A percentile compares a stretch with the other conserved stretches of the same genome.
Evolutionary conservation across 2,113 vertebrate species (phyloP).

Genomic region (Aleadryas rufinucha): DNA sequence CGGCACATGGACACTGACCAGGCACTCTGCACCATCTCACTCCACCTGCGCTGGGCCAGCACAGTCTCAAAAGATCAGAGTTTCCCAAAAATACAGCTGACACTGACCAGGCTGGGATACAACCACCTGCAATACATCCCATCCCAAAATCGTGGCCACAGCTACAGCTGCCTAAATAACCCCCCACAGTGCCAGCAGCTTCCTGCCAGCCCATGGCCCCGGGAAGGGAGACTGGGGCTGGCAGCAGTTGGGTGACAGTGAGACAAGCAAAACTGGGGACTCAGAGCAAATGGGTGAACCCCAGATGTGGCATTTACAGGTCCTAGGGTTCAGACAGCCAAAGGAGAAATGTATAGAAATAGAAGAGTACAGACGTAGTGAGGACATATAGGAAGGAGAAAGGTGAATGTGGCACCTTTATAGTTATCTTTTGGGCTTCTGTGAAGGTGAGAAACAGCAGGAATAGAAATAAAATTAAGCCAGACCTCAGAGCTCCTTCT

Average conservation of each 20-base stretch:
- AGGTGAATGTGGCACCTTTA: not conserved
- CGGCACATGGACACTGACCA: fast-evolving
- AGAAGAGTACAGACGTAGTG: not conserved
- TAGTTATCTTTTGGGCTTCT: not conserved
- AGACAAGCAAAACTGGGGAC: not conserved
- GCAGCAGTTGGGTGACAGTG: not conserved
- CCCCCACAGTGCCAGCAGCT: not conserved
- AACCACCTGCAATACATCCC: not conserved
- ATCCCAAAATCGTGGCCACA: not conserved
- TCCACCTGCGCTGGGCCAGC: fast-evolving
- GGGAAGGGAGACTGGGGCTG: not conserved
- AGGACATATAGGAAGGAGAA: not conserved
- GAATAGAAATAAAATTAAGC: not conserved
- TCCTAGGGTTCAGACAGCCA: not conserved
- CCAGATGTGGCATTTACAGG: not conserved
- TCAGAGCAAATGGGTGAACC: not conserved
- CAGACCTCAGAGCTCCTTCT: not conserved
- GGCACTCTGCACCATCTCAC: not conserved
- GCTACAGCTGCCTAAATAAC: slow-evolving; percentile 14
- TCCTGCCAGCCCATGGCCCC: not conserved
- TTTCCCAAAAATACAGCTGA: not conserved
- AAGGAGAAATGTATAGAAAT: not conserved
- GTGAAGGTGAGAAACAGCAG: not conserved
- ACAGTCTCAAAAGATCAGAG: not conserved
- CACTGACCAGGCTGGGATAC: not conserved